Evolutionary conservation across 2,113 vertebrate species (phyloP), one percentile per base, ranked within the genome.

Genomic region (Cochlearius cochlearius): DNA sequence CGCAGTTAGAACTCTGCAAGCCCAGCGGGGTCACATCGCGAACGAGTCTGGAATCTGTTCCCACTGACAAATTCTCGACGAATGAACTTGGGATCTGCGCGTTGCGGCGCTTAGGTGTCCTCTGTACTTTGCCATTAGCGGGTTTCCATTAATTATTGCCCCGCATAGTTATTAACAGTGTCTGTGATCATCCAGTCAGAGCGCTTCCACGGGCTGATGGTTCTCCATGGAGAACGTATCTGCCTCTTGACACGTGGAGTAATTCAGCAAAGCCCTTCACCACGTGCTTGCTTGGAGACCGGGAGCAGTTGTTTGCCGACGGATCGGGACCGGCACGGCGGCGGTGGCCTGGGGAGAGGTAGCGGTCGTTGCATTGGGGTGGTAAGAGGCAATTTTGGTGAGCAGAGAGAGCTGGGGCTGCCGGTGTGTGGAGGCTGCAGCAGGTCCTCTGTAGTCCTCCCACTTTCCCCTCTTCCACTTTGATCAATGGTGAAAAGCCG

Each of bases 231-330:
- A 47, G 32, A 47, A 39, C 39, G 2, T 12, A 53, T 25, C 56
- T 56, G 29, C 73, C 18, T 73, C 52, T 62, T 60, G 76, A 13
- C 7, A 1, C 0, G 2, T 11, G 74, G 4, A 47, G 23, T 29
- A 8, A 18, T 60, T 38, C 60, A 56, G 73, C 64, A 23, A 7
- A 92, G 19, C 55, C 0, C 74, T 9, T 72, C 45, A 9, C 4
- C 77, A 17, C 4, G 2, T 34, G 64, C 30, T 50, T 8, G 41
- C 23, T 29, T 9, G 6, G 83, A 56, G 59, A 20, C 36, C 3
- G 0, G 41, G 39, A 74, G 59, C 13, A 0, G 64, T 30, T 0
- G 0, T 34, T 27, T n/a, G 47, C 75, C 0, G 0, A 2, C 0
- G 1, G 21, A 4, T 34, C 1, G 0, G 58, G 43, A n/a, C 11